phyloP scores from a whole-genome alignment of 35 echinoderm and acorn worm genomes.

The Ophioderma brevispina region DNA sequence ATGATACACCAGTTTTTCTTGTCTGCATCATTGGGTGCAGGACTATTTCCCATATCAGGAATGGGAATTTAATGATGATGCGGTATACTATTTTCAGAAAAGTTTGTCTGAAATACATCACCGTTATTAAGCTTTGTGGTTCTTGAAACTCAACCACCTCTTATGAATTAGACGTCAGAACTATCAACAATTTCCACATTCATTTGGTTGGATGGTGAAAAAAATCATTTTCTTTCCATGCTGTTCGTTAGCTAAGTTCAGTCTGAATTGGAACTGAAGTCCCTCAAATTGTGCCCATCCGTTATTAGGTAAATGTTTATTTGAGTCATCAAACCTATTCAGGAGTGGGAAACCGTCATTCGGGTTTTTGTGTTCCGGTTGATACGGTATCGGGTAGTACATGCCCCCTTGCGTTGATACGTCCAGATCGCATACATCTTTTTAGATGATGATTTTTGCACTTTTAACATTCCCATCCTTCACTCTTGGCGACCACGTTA shows the following conservation, averaged over 20 bases:
- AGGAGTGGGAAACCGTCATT: no score
- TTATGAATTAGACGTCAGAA: not conserved
- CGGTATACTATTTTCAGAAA: not conserved
- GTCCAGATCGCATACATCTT: no score
- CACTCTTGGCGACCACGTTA: no score
- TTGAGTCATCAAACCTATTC: no score
- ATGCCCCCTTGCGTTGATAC: no score
- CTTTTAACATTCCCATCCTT: no score
- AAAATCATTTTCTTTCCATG: not conserved
- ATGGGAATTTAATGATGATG: not conserved
- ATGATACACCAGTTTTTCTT: constrained; percentile 7
- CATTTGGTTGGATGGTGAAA: not conserved
- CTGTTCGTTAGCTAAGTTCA: not conserved
- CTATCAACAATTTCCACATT: not conserved
- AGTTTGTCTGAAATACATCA: not conserved
- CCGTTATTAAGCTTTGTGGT: not conserved
- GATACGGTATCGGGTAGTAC: no score
- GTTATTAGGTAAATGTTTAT: not conserved
- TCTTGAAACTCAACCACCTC: not conserved
- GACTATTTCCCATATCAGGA: not conserved
- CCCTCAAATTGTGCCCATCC: not conserved
- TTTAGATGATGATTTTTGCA: no score
- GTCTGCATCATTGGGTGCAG: no score
- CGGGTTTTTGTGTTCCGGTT: no score
- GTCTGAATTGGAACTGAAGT: not conserved